phyloP scores from a whole-genome alignment of 2,113 vertebrate genomes.

The Sinocyclocheilus rhinocerous region DNA sequence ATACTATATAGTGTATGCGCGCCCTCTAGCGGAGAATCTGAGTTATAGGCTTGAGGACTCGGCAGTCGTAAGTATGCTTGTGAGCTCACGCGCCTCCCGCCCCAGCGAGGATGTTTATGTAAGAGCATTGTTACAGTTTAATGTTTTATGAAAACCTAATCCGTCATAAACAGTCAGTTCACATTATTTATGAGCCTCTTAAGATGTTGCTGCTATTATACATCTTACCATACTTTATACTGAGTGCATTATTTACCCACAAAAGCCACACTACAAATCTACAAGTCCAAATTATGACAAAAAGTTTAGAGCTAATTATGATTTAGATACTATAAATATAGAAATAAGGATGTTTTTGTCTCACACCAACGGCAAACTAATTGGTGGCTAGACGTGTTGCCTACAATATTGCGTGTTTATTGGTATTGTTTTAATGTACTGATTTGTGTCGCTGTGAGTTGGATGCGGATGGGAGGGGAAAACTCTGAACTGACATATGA shows the following conservation, averaged over 20 bases:
- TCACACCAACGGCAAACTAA: neutral
- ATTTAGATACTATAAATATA: neutral
- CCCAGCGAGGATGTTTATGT: neutral
- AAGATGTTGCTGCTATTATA: neutral
- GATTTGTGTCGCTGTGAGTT: neutral
- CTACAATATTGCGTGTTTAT: neutral
- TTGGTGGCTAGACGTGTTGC: neutral
- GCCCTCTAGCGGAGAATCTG: neutral
- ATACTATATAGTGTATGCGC: neutral
- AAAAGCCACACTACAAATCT: neutral
- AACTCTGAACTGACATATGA: neutral
- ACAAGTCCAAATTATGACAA: neutral
- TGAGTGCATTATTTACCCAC: neutral
- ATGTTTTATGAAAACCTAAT: conserved; percentile 28
- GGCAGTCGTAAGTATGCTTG: too few relatives aligned
- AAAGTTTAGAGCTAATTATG: neutral
- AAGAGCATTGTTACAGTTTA: neutral
- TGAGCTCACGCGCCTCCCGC: too few relatives aligned
- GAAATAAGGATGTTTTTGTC: neutral
- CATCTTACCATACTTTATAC: neutral
- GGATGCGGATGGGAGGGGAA: conserved; percentile 15
- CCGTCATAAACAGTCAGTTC: neutral
- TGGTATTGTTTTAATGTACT: neutral
- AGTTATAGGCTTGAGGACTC: neutral
- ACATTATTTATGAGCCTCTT: neutral